These are phyloP conservation scores for Phoenoteleia sp. DNA, from an alignment of 2,888 invertebrate genomes.

Conservation along the genomic window DNA sequence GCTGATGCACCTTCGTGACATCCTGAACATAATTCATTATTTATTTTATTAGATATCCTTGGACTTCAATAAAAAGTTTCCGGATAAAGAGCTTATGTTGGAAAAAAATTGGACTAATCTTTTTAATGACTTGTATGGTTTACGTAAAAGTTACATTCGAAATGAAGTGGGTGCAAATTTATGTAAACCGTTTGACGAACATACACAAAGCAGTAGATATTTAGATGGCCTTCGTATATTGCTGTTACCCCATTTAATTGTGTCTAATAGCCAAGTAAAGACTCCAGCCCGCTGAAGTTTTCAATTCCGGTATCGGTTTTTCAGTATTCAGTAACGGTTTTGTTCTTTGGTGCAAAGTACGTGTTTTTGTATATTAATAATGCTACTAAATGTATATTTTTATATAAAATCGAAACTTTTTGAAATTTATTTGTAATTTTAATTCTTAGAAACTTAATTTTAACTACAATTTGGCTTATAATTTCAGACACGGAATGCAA, in stretches of 20 bases:
- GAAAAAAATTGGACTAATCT: not conserved
- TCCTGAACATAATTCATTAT: too few species aligned
- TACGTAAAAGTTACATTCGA: not conserved
- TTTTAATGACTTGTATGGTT: not conserved
- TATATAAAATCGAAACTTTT: not conserved
- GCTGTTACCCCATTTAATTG: conserved; percentile 15
- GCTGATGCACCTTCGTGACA: too few species aligned
- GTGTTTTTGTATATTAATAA: not conserved
- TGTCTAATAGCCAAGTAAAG: conserved; percentile 1
- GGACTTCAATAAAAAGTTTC: not conserved
- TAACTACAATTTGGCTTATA: too few species aligned
- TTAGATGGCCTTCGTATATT: conserved; percentile 17
- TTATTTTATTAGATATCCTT: conserved; percentile 14
- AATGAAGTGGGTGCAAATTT: not conserved
- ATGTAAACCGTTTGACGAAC: not conserved
- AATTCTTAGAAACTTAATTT: not conserved
- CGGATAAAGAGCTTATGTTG: not conserved
- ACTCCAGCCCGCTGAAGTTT: conserved; percentile 8
- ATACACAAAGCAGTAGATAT: not conserved
- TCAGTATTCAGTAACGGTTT: conserved; percentile 25
- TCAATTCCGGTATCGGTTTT: not conserved
- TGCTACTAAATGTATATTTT: not conserved
- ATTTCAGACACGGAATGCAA: conserved; percentile 3
- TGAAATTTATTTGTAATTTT: not conserved
- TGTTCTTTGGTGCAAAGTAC: conserved; percentile 23